phyloP scores from a whole-genome alignment of 2,113 vertebrate species.

The Podilymbus podiceps region DNA sequence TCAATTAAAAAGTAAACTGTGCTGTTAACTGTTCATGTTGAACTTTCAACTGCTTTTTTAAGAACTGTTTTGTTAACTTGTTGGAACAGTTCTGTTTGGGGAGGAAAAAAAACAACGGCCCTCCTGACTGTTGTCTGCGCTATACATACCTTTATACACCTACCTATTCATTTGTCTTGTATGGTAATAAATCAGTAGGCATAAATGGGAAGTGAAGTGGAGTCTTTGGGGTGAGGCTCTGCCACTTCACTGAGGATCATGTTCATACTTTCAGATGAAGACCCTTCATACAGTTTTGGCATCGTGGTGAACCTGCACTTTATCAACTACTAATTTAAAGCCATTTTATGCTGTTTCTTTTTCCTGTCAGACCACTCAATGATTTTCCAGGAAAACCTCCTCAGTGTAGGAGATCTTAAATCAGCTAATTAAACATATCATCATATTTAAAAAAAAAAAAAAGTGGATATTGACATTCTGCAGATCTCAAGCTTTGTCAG shows the following conservation, averaged over 20 bases:
- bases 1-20: not conserved
- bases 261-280: not conserved
- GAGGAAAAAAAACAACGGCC: not conserved
- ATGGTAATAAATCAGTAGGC: conserved; percentile 24
- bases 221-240: not conserved
- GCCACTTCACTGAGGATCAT: not conserved
- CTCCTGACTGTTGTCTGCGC: not conserved
- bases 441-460: not conserved
- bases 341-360: not conserved
- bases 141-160: not conserved
- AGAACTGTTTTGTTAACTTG: conserved; percentile 35
- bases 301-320: not conserved
- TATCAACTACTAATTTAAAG: not conserved
- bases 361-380: not conserved
- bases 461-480: not conserved
- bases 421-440: not conserved
- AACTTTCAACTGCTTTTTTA: conserved; percentile 25
- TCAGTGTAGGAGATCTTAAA: not conserved
- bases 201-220: not conserved
- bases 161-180: conserved; percentile 40
- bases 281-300: not conserved
- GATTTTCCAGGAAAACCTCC: not conserved
- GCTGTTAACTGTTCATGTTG: not conserved
- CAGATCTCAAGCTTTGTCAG: not conserved
- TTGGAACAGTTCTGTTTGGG: conserved; percentile 10